phyloP scores from a whole-genome alignment of 2,797 vertebrate genomes.

The Labroides dimidiatus region DNA sequence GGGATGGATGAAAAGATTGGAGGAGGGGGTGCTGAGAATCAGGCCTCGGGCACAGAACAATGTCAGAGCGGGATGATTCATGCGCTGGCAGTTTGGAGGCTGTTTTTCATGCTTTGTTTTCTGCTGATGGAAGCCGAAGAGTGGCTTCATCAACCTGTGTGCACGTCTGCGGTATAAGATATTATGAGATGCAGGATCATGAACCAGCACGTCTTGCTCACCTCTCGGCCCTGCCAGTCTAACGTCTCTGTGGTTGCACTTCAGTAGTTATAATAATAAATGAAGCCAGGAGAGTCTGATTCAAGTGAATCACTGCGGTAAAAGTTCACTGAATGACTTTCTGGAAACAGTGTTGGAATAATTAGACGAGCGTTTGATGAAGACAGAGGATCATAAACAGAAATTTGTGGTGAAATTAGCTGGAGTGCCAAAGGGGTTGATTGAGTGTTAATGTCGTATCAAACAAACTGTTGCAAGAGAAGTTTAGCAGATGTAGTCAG shows the following conservation, averaged over 20 bases:
- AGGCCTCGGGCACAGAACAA: conserved; percentile 53
- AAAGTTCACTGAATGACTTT: conserved; percentile 4
- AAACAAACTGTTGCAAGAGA: conserved; percentile 12
- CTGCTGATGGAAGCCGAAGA: conserved; percentile 28
- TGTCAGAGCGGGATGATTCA: conserved; percentile 68
- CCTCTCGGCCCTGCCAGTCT: conserved; percentile 33
- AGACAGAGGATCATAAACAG: conserved; percentile 29
- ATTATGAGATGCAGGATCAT: conserved; percentile 30
- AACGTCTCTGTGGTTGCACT: conserved; percentile 30
- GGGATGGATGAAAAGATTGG: conserved; percentile 63
- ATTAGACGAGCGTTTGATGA: conserved; percentile 33
- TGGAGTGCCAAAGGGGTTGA: neutral
- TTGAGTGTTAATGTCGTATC: conserved; percentile 3
- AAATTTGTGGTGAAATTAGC: conserved; percentile 17
- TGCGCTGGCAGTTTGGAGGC: conserved; percentile 52
- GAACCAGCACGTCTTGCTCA: conserved; percentile 36
- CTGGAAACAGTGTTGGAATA: conserved; percentile 16
- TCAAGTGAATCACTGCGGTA: conserved; percentile 23
- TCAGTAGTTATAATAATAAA: conserved; percentile 39
- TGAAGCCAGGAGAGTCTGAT: conserved; percentile 16
- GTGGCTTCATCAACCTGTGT: conserved; percentile 35
- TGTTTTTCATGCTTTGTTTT: conserved; percentile 62
- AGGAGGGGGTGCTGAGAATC: conserved; percentile 44
- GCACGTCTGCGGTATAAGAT: conserved; percentile 16
- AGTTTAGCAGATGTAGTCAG: neutral